Evolutionary conservation across 1,140 invertebrate species (phyloP).

Genomic region (Dolichoris vasculosae): DNA sequence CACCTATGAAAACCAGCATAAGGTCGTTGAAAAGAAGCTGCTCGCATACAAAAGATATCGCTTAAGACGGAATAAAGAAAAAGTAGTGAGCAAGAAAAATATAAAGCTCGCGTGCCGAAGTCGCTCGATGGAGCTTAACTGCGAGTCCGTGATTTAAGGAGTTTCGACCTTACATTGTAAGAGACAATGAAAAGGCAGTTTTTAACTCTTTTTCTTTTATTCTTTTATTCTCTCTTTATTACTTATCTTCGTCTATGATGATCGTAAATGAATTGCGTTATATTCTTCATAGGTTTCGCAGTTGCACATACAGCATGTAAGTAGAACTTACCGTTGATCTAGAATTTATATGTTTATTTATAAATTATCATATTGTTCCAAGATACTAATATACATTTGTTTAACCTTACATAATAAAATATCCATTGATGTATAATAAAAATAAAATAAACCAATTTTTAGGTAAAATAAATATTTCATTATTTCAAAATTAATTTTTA

Average conservation of each 20-base stretch:
- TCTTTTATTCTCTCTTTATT: neutral
- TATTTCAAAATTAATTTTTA: too few species aligned
- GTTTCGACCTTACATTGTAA: slow-evolving; percentile 55
- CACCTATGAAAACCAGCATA: slow-evolving; percentile 46
- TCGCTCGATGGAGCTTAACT: slow-evolving; percentile 57
- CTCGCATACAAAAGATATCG: neutral
- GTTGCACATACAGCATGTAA: too few species aligned
- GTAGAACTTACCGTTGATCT: too few species aligned
- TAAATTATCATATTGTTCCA: too few species aligned
- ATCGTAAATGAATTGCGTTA: neutral
- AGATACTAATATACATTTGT: too few species aligned
- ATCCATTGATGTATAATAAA: too few species aligned
- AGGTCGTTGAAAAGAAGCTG: slow-evolving; percentile 43
- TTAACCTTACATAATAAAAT: too few species aligned
- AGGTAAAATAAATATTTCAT: too few species aligned
- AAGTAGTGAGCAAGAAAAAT: slow-evolving; percentile 14
- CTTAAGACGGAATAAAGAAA: neutral
- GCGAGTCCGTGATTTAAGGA: slow-evolving; percentile 58
- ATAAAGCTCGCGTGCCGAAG: slow-evolving; percentile 31
- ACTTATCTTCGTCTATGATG: too few species aligned
- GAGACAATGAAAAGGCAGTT: slow-evolving; percentile 43
- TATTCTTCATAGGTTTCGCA: neutral
- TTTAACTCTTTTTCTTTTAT: slow-evolving; percentile 7
- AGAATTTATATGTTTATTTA: too few species aligned
- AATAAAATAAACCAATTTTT: too few species aligned